phyloP scores from a whole-genome alignment of 2,888 invertebrate genomes.

The Coelogynopora nodosa region DNA sequence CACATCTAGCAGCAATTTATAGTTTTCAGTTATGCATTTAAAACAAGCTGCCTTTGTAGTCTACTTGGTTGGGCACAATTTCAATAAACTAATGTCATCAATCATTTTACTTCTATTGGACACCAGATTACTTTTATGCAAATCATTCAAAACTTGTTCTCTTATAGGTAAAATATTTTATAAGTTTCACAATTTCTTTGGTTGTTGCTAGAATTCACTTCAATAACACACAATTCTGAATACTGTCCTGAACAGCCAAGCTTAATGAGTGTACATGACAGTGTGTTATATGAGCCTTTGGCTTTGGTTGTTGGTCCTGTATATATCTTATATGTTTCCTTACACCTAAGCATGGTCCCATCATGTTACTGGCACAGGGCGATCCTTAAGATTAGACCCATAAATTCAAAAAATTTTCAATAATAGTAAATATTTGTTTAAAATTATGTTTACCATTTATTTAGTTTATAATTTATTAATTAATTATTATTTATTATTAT shows the following conservation, averaged over 20 bases:
- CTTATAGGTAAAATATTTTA: slow-evolving; percentile 7
- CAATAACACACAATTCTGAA: slow-evolving; percentile 6
- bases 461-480: too few relatives aligned
- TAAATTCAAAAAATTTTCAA: too few relatives aligned
- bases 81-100: background rate
- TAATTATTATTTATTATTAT: too few relatives aligned
- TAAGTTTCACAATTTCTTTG: slow-evolving; percentile 24
- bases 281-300: background rate
- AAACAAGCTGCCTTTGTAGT: slow-evolving; percentile 28
- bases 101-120: slow-evolving; percentile 8
- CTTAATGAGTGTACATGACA: slow-evolving; percentile 23
- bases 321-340: background rate
- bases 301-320: slow-evolving; percentile 14
- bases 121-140: slow-evolving; percentile 20
- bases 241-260: slow-evolving; percentile 7
- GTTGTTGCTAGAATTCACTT: background rate
- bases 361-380: slow-evolving; percentile 31
- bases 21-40: background rate
- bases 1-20: background rate
- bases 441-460: too few relatives aligned
- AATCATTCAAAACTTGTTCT: slow-evolving; percentile 1
- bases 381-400: too few relatives aligned
- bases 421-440: too few relatives aligned
- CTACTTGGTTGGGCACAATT: slow-evolving; percentile 1
- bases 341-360: slow-evolving; percentile 8